Percentiles rank a stretch among this genome's conserved stretches.
Conservation (phyloP, 1,140 invertebrate species). For the Agrypnia vestita region DNA sequence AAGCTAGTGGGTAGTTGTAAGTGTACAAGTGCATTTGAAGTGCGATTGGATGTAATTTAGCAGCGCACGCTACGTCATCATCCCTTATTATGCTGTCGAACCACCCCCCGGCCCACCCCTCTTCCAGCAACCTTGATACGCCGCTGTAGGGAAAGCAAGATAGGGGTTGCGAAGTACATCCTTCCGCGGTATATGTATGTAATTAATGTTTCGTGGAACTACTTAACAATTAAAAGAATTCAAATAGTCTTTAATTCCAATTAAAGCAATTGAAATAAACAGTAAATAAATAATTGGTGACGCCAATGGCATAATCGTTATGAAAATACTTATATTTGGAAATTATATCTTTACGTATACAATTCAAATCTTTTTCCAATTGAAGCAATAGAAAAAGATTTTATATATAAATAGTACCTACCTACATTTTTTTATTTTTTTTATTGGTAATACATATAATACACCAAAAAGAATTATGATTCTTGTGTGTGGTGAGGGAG, state of each 20-base stretch:
- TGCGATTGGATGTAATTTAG: slow-evolving; percentile 60
- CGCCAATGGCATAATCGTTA: no score
- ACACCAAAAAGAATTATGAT: no score
- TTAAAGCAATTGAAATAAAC: background rate
- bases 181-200: background rate
- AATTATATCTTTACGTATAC: no score
- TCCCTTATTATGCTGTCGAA: slow-evolving; percentile 60
- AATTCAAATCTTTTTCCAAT: no score
- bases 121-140: background rate
- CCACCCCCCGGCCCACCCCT: background rate
- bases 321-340: no score
- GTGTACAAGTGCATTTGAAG: slow-evolving; percentile 58
- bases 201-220: background rate
- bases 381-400: no score
- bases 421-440: no score
- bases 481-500: no score
- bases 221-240: background rate
- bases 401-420: no score
- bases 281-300: no score
- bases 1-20: slow-evolving; percentile 45
- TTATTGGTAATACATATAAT: no score
- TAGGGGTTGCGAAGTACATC: slow-evolving; percentile 14
- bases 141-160: slow-evolving; percentile 18
- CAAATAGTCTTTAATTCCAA: background rate
- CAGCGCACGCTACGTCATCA: slow-evolving; percentile 60